Conservation (phyloP, 37 sponge, comb jelly and placozoan genomes). For the Geodia barretti region DNA sequence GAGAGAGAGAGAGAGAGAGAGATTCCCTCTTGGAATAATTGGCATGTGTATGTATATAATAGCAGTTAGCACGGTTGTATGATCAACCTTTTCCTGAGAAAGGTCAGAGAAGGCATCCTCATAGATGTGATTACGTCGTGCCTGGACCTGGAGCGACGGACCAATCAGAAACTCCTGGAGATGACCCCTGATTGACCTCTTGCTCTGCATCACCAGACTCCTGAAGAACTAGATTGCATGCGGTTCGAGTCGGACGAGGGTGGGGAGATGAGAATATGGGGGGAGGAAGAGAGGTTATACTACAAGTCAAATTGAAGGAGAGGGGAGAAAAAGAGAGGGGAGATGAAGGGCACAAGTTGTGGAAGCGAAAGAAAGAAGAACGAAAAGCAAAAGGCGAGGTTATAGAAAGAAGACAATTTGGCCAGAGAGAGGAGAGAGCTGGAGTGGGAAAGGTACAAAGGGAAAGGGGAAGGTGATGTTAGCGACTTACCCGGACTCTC, state of each 20-base stretch:
- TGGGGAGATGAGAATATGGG: no score
- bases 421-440: no score
- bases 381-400: no score
- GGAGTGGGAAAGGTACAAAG: no score
- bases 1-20: constrained; percentile 6
- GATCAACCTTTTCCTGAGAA: no score
- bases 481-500: constrained; percentile 30
- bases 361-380: no score
- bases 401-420: no score
- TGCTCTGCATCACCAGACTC: constrained; percentile 26
- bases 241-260: neutral
- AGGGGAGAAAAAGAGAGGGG: no score
- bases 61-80: no score
- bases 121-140: constrained; percentile 80
- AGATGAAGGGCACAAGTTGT: no score
- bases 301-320: no score
- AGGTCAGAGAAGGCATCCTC: constrained; percentile 90
- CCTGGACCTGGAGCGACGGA: constrained; percentile 31
- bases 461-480: no score
- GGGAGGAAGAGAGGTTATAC: neutral
- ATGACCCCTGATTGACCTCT: constrained; percentile 15
- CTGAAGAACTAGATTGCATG: constrained; percentile 79
- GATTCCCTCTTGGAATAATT: neutral
- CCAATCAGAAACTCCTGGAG: constrained; percentile 65
- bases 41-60: neutral